Percentiles rank a stretch among this genome's conserved stretches.
phyloP scores from a whole-genome alignment of 1,140 invertebrate species.

The Oppia nitens region DNA sequence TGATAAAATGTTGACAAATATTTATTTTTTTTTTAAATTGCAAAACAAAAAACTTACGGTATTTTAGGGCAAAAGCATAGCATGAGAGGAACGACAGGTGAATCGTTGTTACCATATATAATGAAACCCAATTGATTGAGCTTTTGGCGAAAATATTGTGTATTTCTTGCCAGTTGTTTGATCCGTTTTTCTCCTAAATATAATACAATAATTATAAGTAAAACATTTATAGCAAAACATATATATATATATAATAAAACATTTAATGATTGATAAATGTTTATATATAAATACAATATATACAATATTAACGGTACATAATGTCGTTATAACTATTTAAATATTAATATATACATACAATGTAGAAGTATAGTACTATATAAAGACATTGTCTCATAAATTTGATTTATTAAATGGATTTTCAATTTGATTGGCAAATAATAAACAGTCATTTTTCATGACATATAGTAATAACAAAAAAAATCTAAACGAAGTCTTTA shows the following conservation, averaged over 20 bases:
- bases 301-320: slow-evolving; percentile 20
- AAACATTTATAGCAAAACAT: too few relatives aligned
- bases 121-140: slow-evolving; percentile 83
- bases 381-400: too few relatives aligned
- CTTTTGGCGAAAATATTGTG: slow-evolving; percentile 65
- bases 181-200: slow-evolving; percentile 46
- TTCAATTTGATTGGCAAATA: too few relatives aligned
- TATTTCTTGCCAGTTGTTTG: slow-evolving; percentile 58
- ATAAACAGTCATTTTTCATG: too few relatives aligned
- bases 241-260: too few relatives aligned
- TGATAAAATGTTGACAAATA: too few relatives aligned
- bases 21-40: neutral
- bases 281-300: slow-evolving; percentile 2
- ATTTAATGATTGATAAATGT: too few relatives aligned
- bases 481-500: too few relatives aligned
- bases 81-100: slow-evolving; percentile 87
- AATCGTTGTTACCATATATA: slow-evolving; percentile 87
- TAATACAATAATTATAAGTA: slow-evolving; percentile 1
- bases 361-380: too few relatives aligned
- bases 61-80: slow-evolving; percentile 89
- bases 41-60: slow-evolving; percentile 38
- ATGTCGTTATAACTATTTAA: neutral
- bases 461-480: too few relatives aligned
- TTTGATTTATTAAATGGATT: too few relatives aligned
- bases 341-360: too few relatives aligned